A percentile compares a stretch with the other conserved stretches of the same genome.
Conservation (phyloP, 1,140 invertebrate genomes). For the Rhopalosiphum padi region DNA sequence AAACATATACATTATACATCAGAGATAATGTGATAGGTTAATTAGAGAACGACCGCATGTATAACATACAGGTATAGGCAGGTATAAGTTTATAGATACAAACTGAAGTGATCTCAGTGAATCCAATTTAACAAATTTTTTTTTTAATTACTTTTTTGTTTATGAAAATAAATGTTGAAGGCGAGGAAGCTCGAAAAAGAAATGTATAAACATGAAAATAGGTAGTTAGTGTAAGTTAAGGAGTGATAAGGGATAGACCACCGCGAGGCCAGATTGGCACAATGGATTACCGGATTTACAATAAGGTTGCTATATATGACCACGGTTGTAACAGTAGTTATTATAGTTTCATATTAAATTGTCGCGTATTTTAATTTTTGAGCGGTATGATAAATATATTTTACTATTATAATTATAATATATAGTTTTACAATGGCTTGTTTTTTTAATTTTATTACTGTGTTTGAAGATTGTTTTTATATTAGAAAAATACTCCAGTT, state of each 20-base stretch:
- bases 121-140: neutral
- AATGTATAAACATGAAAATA: neutral
- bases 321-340: no score
- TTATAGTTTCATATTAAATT: no score
- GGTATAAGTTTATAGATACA: neutral
- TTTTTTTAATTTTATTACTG: no score
- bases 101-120: neutral
- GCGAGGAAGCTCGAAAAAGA: neutral
- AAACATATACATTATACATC: neutral
- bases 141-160: neutral
- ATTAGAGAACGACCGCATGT: neutral
- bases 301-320: no score
- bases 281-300: no score
- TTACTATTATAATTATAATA: no score
- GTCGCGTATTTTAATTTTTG: no score
- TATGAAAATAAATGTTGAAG: neutral
- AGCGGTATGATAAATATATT: no score
- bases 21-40: neutral
- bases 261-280: neutral
- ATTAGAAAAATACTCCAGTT: accelerated
- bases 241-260: neutral
- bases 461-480: no score
- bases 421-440: no score
- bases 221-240: neutral
- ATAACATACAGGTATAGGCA: neutral